Evolutionary conservation across 2,888 invertebrate genomes (phyloP).

Genomic region (Slavum lentiscoides): DNA sequence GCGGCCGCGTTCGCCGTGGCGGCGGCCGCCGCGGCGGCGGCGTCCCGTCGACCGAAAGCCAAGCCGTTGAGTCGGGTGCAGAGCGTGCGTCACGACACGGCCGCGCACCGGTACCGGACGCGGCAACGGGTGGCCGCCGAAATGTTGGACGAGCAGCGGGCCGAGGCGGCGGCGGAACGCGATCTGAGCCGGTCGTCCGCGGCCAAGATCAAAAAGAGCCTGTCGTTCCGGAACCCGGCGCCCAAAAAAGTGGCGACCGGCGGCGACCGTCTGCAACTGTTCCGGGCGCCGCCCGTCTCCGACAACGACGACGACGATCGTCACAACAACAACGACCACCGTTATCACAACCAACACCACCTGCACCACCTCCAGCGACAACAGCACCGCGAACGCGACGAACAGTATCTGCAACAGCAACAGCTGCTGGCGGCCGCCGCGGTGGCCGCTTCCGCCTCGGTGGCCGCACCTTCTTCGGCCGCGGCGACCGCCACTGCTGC

Average conservation of each 20-base stretch:
- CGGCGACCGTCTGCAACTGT: constrained; percentile 22
- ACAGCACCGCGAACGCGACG: neutral
- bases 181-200: constrained; percentile 34
- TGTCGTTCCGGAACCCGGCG: constrained; percentile 47
- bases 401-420: constrained; percentile 25
- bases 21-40: constrained; percentile 12
- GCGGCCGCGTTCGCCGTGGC: neutral
- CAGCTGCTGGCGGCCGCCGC: constrained; percentile 13
- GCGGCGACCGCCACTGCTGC: neutral
- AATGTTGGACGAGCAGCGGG: constrained; percentile 43
- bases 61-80: constrained; percentile 40
- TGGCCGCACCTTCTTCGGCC: constrained; percentile 52
- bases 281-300: constrained; percentile 4
- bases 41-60: constrained; percentile 24
- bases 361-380: neutral
- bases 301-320: neutral
- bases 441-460: constrained; percentile 40
- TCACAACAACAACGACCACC: neutral
- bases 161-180: constrained; percentile 21
- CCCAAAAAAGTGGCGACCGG: constrained; percentile 45
- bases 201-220: constrained; percentile 44
- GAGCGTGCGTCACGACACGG: constrained; percentile 35
- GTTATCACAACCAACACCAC: neutral
- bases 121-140: constrained; percentile 52
- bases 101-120: constrained; percentile 43